These are phyloP conservation scores for Brienomyrus longianalis DNA, from an alignment of 2,113 vertebrate genomes.

Conservation along the genomic window DNA sequence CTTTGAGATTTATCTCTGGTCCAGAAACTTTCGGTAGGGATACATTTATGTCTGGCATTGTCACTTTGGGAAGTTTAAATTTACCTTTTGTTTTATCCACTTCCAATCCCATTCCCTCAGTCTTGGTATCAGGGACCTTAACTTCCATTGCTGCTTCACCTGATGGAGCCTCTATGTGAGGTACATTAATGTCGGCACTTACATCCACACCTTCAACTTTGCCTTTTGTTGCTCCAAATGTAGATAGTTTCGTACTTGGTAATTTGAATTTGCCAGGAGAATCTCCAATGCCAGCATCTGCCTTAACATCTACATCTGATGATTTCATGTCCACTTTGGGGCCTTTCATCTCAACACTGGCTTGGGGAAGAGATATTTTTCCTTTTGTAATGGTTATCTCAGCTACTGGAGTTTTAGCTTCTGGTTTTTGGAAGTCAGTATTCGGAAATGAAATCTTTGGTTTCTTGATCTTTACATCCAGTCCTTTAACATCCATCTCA, in stretches of 20 bases:
- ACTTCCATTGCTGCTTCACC: conserved; percentile 20
- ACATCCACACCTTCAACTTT: neutral
- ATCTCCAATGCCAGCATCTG: conserved; percentile 12
- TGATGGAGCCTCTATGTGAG: neutral
- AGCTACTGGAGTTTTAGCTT: neutral
- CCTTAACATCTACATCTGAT: conserved; percentile 19
- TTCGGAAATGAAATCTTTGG: conserved; percentile 32
- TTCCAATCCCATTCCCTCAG: conserved; percentile 13
- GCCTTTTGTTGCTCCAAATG: conserved; percentile 34
- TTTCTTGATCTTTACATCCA: conserved; percentile 39
- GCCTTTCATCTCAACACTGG: no score
- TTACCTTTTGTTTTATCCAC: conserved; percentile 16
- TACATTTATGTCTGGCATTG: neutral
- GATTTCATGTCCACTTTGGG: neutral
- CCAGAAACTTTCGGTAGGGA: neutral
- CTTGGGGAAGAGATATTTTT: no score
- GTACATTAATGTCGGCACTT: conserved; percentile 23
- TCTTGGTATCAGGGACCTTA: neutral
- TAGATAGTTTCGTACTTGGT: conserved; percentile 40
- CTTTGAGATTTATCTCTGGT: conserved; percentile 3
- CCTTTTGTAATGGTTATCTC: neutral
- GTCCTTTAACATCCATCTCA: neutral
- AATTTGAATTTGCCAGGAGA: conserved; percentile 44
- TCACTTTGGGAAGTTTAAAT: conserved; percentile 29
- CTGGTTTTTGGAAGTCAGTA: conserved; percentile 50